A percentile compares a stretch with the other conserved stretches of the same genome.
Conservation (phyloP, 2,113 vertebrate genomes). For the Dromaius novaehollandiae region DNA sequence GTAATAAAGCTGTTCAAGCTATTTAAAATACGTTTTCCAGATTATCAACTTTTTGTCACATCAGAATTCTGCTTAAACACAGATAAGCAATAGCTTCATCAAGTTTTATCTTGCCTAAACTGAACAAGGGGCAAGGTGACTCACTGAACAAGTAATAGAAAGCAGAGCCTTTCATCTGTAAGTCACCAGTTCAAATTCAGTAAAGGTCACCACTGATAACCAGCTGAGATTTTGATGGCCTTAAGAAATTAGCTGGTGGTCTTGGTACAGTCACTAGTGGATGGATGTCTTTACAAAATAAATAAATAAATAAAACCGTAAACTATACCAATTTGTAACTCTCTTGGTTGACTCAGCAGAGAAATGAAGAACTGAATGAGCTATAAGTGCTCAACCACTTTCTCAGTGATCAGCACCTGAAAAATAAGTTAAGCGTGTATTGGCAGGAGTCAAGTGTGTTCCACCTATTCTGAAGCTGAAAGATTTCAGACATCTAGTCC, state of each 20-base stretch:
- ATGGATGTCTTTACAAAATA: neutral
- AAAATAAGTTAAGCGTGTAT: neutral
- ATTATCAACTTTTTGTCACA: constrained; percentile 35
- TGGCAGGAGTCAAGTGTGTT: neutral
- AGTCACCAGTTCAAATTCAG: constrained; percentile 44
- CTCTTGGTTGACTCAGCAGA: neutral
- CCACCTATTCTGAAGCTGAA: neutral
- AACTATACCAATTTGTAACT: constrained; percentile 6
- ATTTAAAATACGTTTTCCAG: constrained; percentile 53
- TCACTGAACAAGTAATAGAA: neutral
- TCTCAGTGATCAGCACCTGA: neutral
- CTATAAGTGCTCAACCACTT: constrained; percentile 10
- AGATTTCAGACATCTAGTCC: neutral
- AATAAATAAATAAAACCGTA: neutral
- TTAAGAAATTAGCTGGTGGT: constrained; percentile 45
- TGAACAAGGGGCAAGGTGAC: constrained; percentile 6
- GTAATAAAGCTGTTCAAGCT: constrained; percentile 16
- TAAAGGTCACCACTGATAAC: constrained; percentile 38
- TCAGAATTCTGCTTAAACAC: constrained; percentile 7
- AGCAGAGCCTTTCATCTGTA: neutral
- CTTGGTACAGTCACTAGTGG: neutral
- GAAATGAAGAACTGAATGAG: neutral
- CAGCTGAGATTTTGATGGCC: constrained; percentile 12
- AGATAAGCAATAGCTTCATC: constrained; percentile 20
- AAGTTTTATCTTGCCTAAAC: constrained; percentile 36